Evolutionary conservation across 1,140 invertebrate species (phyloP).

Genomic region (Ceratina australensis): DNA sequence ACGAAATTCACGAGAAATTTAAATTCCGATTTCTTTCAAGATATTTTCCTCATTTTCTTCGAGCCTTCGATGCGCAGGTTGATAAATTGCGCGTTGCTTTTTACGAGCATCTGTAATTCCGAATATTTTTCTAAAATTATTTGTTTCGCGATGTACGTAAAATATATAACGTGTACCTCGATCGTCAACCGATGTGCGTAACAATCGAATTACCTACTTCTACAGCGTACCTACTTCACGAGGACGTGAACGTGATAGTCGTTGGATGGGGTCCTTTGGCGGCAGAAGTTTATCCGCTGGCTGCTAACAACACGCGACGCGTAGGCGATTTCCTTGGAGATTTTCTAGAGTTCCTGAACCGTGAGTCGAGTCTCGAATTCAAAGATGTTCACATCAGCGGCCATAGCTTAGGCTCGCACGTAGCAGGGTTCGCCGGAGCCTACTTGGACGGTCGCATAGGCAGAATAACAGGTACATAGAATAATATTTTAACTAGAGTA

Average conservation of each 20-base stretch:
- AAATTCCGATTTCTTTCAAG: conserved; percentile 8
- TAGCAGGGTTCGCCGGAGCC: conserved; percentile 86
- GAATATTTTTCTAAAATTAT: no score
- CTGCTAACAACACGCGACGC: conserved; percentile 71
- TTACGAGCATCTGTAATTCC: no score
- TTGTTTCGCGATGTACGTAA: no score
- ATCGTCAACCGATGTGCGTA: no score
- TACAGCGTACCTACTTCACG: conserved; percentile 80
- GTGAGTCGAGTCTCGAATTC: conserved; percentile 73
- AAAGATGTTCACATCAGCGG: conserved; percentile 87
- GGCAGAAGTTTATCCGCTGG: conserved; percentile 71
- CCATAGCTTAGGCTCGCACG: conserved; percentile 91
- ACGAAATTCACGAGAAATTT: conserved; percentile 39
- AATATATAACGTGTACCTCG: no score
- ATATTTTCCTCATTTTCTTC: neutral
- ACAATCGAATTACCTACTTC: neutral
- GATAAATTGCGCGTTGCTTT: no score
- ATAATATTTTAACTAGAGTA: no score
- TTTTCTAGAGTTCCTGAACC: conserved; percentile 71
- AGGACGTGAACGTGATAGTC: conserved; percentile 83
- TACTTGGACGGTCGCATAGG: conserved; percentile 75
- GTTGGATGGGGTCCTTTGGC: conserved; percentile 84
- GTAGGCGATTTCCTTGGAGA: conserved; percentile 72
- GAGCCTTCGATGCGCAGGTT: no score
- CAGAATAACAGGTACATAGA: conserved; percentile 83